Percentiles rank a stretch among this genome's conserved stretches.
Evolutionary conservation across 2,113 vertebrate genomes (phyloP).

Genomic region (Maccullochella peelii): DNA sequence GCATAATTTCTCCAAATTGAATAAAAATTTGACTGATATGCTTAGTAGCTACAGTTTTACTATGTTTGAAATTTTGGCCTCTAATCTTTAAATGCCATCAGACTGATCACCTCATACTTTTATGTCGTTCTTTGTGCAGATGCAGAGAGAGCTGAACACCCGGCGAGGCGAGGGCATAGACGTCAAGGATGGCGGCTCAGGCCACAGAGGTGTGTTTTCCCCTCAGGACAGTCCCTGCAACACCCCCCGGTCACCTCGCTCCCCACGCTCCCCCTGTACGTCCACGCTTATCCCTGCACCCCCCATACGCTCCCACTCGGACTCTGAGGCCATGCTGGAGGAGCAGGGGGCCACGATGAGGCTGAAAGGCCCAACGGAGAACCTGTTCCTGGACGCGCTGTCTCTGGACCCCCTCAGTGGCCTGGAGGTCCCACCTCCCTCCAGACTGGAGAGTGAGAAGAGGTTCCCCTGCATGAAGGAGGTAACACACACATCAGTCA

Average conservation of each 20-base stretch:
- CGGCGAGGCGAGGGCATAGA: slow-evolving; percentile 79
- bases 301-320: slow-evolving; percentile 83
- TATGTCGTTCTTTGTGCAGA: slow-evolving; percentile 67
- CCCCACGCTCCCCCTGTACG: slow-evolving; percentile 68
- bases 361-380: slow-evolving; percentile 88
- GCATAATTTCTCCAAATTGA: not conserved
- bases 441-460: slow-evolving; percentile 86
- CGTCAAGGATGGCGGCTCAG: slow-evolving; percentile 78
- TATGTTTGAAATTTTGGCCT: no score
- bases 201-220: slow-evolving; percentile 66
- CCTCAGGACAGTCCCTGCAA: slow-evolving; percentile 83
- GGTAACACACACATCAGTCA: slow-evolving; percentile 69
- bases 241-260: slow-evolving; percentile 76
- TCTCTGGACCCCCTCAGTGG: slow-evolving; percentile 88
- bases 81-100: not conserved
- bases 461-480: slow-evolving; percentile 87
- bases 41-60: not conserved
- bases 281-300: slow-evolving; percentile 52
- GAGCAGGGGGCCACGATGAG: slow-evolving; percentile 82
- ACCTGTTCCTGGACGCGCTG: slow-evolving; percentile 91
- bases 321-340: slow-evolving; percentile 87
- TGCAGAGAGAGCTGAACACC: slow-evolving; percentile 87
- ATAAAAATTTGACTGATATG: not conserved
- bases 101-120: not conserved
- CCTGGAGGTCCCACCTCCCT: slow-evolving; percentile 83